Percentiles rank a stretch among this genome's conserved stretches.
Evolutionary conservation across 1,140 invertebrate genomes (phyloP).

Genomic region (Drosophila tropicalis): DNA sequence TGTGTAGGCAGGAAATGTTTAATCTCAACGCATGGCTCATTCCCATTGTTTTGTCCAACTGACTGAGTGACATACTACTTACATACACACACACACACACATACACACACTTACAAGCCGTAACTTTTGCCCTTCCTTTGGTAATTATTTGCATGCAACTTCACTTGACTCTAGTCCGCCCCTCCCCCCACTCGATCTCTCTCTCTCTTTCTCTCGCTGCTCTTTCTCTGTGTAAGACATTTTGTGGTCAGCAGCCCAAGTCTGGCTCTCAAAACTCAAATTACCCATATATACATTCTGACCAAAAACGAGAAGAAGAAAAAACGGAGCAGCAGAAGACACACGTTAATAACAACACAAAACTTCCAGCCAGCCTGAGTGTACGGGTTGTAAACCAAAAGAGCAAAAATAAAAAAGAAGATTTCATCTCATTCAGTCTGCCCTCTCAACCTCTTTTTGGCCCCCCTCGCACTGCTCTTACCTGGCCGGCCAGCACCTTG

Average conservation of each 20-base stretch:
- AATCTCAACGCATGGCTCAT: conserved; percentile 47
- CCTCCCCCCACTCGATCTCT: not conserved
- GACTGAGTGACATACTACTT: conserved; percentile 22
- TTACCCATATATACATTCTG: conserved; percentile 59
- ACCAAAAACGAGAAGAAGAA: conserved; percentile 29
- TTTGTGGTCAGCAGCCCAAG: conserved; percentile 70
- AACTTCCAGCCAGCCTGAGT: conserved; percentile 7
- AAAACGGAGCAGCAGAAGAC: conserved; percentile 16
- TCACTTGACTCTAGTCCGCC: conserved; percentile 18
- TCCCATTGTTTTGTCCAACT: conserved; percentile 48
- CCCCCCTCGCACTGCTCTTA: not conserved
- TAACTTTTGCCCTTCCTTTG: conserved; percentile 52
- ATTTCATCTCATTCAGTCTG: conserved; percentile 52
- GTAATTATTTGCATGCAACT: conserved; percentile 81
- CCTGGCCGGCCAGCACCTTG: not conserved
- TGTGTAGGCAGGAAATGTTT: conserved; percentile 73
- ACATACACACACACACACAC: not conserved
- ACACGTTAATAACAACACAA: conserved; percentile 55
- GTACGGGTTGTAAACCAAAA: conserved; percentile 27
- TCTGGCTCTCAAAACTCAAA: conserved; percentile 62
- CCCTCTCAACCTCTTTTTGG: conserved; percentile 16
- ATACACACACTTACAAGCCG: not conserved
- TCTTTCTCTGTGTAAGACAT: conserved; percentile 46
- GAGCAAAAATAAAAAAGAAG: conserved; percentile 14
- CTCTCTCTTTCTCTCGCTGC: conserved; percentile 6